Evolutionary conservation across 2,888 invertebrate genomes (phyloP), one percentile per base, ranked within the genome.

Genomic region (Caenorhabditis doughertyi): DNA sequence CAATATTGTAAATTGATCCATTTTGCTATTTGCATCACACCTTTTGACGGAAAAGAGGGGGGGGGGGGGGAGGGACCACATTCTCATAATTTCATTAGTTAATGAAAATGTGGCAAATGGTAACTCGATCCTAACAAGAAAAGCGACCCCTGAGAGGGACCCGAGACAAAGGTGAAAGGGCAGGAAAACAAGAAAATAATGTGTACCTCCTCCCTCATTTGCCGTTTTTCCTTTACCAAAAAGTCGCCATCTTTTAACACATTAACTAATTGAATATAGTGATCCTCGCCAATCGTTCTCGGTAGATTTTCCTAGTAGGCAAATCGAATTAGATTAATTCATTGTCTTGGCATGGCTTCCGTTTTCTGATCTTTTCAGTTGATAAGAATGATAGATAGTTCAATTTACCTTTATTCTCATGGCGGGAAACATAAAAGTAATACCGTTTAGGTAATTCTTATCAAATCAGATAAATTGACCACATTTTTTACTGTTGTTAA

Each of bases 21-120:
- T 74, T 58, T 56, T 47, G 39, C 60, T 18, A 29, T 27, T 65
- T 42, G 27, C 35, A 51, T 79, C 62, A 39, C 77, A 68, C 70
- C 62, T 76, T 58, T 47, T 23, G 49, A 21, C 51, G 64, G 42
- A 39, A 29, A 39, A 9, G 39, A 39, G 16, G 16, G 39, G 0
- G 58, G 35, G 29, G 39, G 39, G 16, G 16, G 16, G 39, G 0
- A 49, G 35, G 29, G 39, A 47, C 47, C 77, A 64, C 71, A 67
- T 79, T 79, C 79, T 79, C 80, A 80, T 80, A 80, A 80, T 80
- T 80, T 80, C 80, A 80, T 80, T 80, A 80, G 73, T 72, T 80
- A 80, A 77, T 77, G 77, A 77, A 74, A 80, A 73, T 72, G 65
- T 67, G 67, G 51, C 67, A 80, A 72, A 80, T 73, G 79, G 79